Base-by-base conservation (phyloP, 1,140 invertebrate species). In the Acromyrmex charruanus region DNA sequence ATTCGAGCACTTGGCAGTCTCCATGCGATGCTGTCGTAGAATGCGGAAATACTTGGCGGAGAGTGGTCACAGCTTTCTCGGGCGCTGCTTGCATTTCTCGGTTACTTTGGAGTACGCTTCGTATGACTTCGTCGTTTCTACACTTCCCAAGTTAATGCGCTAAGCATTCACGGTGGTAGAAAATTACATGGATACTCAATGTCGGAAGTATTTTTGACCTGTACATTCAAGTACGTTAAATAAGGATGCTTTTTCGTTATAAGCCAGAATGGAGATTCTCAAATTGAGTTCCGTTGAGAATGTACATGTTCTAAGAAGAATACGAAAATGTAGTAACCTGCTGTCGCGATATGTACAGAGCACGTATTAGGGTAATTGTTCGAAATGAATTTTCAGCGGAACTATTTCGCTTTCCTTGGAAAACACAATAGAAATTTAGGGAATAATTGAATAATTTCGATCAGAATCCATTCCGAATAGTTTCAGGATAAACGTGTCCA, bases 1-100 rank as follows among this genome's bases (percentile, higher is more conserved):
- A 84, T 84, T 84, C 39, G 69, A 49, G 39, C 55, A 61, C 39
- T 61, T 21, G 68, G 59, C 58, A 44, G 28, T 58, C 44, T 51
- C 49, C 14, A 5, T 49, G 35, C 77, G 49, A 61, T 7, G 69
- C 39, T 21, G 18, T 31, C 31, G 3, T 2, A n/a, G 44, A 51
- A 49, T 49, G 18, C n/a, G 69, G 28, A 61, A 74, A 75, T 75
- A 84, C n/a, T 61, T 53, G 55, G n/a, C 18, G n/a, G 10, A n/a
- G 39, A 61, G 28, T 28, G 55, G 68, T 82, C 68, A 10, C 39
- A 10, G 31, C 6, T 35, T 10, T 10, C 49, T 2, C n/a, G 16
- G 25, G 39, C 5, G 25, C 9, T 51, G 31, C 28, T 44, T 31
- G 55, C 80, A 28, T 82, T 71, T 53, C 80, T 82, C 55, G 53